phyloP scores from a whole-genome alignment of 2,113 vertebrate species.

The Sapajus apella region DNA sequence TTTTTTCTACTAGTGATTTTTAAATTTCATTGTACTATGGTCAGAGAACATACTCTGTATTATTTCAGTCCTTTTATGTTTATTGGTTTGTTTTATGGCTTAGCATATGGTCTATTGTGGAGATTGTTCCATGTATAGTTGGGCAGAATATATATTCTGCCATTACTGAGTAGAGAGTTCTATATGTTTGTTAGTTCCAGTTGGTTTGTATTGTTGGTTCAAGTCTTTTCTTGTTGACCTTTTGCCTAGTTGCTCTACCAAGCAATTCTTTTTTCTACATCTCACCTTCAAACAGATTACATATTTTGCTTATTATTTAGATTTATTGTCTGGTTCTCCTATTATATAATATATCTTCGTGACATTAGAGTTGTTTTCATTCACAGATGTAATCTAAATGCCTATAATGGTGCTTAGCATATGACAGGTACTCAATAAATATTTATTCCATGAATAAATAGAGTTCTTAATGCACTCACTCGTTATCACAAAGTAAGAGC shows the following conservation, averaged over 20 bases:
- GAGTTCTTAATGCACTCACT: neutral
- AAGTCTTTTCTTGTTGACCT: neutral
- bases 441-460: neutral
- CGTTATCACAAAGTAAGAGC: neutral
- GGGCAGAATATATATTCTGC: neutral
- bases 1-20: conserved; percentile 36
- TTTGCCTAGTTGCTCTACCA: neutral
- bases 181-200: neutral
- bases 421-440: neutral
- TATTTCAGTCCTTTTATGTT: conserved; percentile 15
- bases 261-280: neutral
- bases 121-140: neutral
- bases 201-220: neutral
- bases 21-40: neutral
- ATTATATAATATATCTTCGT: neutral
- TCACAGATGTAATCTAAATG: neutral
- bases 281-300: neutral
- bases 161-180: neutral
- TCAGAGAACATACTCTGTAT: neutral
- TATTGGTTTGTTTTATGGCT: neutral
- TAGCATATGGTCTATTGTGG: neutral
- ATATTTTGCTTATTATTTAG: neutral
- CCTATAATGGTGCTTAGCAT: neutral
- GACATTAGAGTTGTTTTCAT: neutral
- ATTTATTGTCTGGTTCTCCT: neutral